Base-by-base conservation (phyloP, 2,888 invertebrate genomes). In the Heliconius aoede region DNA sequence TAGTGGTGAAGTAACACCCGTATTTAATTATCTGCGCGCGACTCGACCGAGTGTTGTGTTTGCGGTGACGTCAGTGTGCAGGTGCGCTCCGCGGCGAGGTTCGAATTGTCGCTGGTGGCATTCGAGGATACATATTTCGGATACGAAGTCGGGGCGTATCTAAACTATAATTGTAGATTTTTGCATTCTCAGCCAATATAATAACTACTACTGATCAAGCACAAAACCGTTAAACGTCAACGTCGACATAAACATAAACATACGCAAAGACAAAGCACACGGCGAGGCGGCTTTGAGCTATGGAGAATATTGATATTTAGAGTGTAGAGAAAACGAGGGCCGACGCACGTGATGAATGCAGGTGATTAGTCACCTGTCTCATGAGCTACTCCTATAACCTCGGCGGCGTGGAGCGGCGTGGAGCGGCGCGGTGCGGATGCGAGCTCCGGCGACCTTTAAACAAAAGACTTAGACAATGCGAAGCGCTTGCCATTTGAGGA, bases 281-380 rank as follows among this genome's bases (percentile, higher is more conserved):
- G n/a, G 55, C 8, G 13, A 55, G n/a, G 30, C n/a, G 18, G 30
- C 21, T 51, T 55, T n/a, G 30, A 36, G 69, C 40, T 30, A 74
- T 62, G 51, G 64, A 74, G 51, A 71, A 77, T 71, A 71, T 74
- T 72, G 58, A 74, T 60, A 32, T 55, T 77, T 74, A 72, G 64
- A 55, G 62, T 72, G 55, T 36, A 61, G 65, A 46, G 71, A 77
- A 67, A 74, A 67, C 73, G 78, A 78, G 73, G 55, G 75, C 74
- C 76, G 69, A 46, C 36, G 60, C 73, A 69, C 73, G 74, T 73
- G 68, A 64, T 78, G 77, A 78, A 78, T 78, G 79, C 83, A 81
- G 83, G 82, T 83, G 83, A 83, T 83, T 82, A 82, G 81, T 82
- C 83, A 83, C 81, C 83, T 83, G 83, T 78, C 81, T 78, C 71